Evolutionary conservation across 2,113 vertebrate genomes (phyloP).

Genomic region (Thunnus maccoyii): DNA sequence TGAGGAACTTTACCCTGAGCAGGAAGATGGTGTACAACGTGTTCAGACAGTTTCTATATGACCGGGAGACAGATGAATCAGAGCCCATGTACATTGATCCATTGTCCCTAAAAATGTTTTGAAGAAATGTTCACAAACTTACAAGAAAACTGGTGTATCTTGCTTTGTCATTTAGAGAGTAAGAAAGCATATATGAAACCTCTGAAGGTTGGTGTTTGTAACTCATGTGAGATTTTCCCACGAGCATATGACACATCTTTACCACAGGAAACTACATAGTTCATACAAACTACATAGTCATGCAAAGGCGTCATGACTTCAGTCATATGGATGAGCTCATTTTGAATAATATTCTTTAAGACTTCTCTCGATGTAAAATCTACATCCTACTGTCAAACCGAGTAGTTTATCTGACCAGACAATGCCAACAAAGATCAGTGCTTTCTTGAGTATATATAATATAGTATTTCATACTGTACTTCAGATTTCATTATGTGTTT

Average conservation of each 20-base stretch:
- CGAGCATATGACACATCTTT: neutral
- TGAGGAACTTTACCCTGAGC: slow-evolving; percentile 77
- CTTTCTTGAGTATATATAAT: neutral
- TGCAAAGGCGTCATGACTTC: neutral
- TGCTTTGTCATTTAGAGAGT: neutral
- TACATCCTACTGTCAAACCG: neutral
- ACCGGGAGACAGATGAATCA: slow-evolving; percentile 52
- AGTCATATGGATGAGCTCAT: neutral
- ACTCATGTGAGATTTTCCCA: neutral
- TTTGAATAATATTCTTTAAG: neutral
- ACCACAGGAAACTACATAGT: slow-evolving; percentile 25
- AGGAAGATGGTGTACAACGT: slow-evolving; percentile 80
- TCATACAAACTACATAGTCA: neutral
- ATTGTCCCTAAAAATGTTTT: slow-evolving; percentile 65
- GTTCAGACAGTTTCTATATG: slow-evolving; percentile 79
- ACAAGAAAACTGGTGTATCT: neutral
- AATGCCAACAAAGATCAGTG: neutral
- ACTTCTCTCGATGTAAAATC: neutral
- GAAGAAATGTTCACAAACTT: neutral
- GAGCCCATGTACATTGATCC: slow-evolving; percentile 61
- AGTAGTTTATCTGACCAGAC: neutral
- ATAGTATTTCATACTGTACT: neutral
- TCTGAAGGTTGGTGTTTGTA: neutral
- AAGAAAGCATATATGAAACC: neutral
- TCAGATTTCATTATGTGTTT: neutral